These are phyloP conservation scores for Baccha elongata DNA, from an alignment of 2,888 invertebrate genomes.

Conservation along the genomic window DNA sequence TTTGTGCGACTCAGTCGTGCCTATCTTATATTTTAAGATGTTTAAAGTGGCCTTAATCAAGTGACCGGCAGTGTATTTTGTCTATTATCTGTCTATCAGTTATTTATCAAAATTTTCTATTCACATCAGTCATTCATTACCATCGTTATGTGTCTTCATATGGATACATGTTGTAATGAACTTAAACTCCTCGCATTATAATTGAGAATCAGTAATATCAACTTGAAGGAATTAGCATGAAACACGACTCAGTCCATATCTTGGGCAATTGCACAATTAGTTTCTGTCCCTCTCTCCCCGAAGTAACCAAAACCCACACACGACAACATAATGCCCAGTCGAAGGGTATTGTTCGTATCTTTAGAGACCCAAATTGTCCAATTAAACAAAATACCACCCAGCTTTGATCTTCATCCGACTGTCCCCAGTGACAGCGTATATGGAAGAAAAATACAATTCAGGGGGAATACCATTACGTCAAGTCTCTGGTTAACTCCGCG, in stretches of 20 bases:
- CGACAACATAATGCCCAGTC: conserved; percentile 53
- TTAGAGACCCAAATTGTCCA: conserved; percentile 71
- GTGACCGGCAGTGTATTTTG: no score
- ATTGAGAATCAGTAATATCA: background rate
- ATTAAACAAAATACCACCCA: conserved; percentile 71
- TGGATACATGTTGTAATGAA: conserved; percentile 50
- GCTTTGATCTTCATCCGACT: conserved; percentile 66
- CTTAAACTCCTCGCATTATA: conserved; percentile 51
- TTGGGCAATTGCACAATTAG: conserved; percentile 69
- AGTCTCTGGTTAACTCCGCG: conserved; percentile 6
- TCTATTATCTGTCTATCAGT: no score
- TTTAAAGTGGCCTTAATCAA: no score
- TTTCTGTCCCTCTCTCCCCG: conserved; percentile 8
- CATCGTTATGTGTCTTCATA: conserved; percentile 72
- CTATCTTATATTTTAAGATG: no score
- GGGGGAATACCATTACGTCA: conserved; percentile 71
- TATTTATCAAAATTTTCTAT: background rate
- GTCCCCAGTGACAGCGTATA: conserved; percentile 35
- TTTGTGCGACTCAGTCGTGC: no score
- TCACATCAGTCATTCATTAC: conserved; percentile 32
- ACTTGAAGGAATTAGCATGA: conserved; percentile 68
- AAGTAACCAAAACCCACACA: conserved; percentile 36
- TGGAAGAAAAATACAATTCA: conserved; percentile 37
- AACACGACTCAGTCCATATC: conserved; percentile 60
- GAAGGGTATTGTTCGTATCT: conserved; percentile 64